phyloP scores from a whole-genome alignment of 2,797 vertebrate species.

The Sebastes kiyomatsui region DNA sequence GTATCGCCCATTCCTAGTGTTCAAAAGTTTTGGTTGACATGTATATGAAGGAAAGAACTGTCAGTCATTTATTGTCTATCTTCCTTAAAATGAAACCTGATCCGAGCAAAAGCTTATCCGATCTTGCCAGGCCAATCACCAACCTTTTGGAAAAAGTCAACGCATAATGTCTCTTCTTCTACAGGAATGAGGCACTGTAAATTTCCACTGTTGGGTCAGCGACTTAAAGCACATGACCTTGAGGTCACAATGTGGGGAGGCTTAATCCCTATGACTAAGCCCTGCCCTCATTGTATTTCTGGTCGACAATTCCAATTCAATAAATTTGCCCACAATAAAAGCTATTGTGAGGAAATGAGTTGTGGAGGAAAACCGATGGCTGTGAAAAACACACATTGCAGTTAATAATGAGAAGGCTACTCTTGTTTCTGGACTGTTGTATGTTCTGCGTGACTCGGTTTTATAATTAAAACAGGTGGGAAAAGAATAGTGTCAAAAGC shows the following conservation, averaged over 20 bases:
- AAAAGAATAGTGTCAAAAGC: constrained; percentile 46
- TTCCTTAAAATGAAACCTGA: neutral
- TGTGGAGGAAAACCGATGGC: constrained; percentile 9
- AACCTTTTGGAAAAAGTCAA: too few relatives aligned
- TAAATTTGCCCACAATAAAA: constrained; percentile 38
- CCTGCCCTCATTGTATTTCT: neutral
- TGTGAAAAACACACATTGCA: neutral
- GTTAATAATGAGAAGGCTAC: constrained; percentile 4
- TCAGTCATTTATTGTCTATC: neutral
- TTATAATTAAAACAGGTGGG: constrained; percentile 54
- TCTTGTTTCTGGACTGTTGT: constrained; percentile 14
- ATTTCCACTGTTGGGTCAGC: neutral
- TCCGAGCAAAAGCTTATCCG: neutral
- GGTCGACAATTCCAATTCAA: constrained; percentile 29
- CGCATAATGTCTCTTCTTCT: neutral
- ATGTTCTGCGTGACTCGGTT: constrained; percentile 54
- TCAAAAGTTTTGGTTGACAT: neutral
- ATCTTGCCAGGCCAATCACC: neutral
- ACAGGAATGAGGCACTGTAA: neutral
- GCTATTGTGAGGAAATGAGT: constrained; percentile 48
- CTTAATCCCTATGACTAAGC: constrained; percentile 25
- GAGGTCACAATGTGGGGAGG: constrained; percentile 13
- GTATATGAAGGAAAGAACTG: neutral
- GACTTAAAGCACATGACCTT: constrained; percentile 12
- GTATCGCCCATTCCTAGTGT: too few relatives aligned